Percentiles rank a stretch among this genome's conserved stretches.
Evolutionary conservation across 1,140 invertebrate genomes (phyloP).

Genomic region (Agrilus planipennis): DNA sequence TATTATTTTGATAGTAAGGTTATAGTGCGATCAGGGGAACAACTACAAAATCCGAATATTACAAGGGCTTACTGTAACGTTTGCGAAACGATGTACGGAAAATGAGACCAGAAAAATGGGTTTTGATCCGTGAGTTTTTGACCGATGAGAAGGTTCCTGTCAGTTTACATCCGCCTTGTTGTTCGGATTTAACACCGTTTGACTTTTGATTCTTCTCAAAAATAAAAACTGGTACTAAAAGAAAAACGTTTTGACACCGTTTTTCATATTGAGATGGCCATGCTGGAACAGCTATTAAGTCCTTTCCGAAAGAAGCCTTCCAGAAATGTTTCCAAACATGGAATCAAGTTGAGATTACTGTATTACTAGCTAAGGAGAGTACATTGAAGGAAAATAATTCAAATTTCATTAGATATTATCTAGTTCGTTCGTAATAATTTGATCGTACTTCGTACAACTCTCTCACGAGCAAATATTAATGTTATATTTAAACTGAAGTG

Average conservation of each 20-base stretch:
- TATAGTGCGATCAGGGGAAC: neutral
- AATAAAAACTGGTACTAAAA: constrained; percentile 7
- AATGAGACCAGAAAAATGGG: constrained; percentile 2
- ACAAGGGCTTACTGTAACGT: constrained; percentile 5
- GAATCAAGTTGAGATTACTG: constrained; percentile 1
- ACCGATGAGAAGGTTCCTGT: constrained; percentile 1
- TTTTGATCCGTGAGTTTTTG: constrained; percentile 1
- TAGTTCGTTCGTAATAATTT: constrained; percentile 3
- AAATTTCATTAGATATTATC: constrained; percentile 2
- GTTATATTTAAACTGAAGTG: no score
- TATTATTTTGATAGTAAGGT: no score
- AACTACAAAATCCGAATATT: no score
- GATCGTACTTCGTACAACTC: no score
- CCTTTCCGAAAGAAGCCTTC: constrained; percentile 10
- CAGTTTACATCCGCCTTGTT: constrained; percentile 3
- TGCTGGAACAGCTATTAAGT: constrained; percentile 6
- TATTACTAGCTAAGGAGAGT: neutral
- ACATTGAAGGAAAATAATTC: constrained; percentile 2
- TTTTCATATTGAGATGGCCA: constrained; percentile 8
- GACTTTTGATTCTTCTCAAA: constrained; percentile 6
- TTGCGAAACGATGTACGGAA: constrained; percentile 1
- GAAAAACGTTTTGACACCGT: constrained; percentile 11
- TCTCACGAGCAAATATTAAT: no score
- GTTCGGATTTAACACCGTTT: constrained; percentile 1
- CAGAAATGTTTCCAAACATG: constrained; percentile 9